These are phyloP conservation scores for Holcopasites calliopsidis DNA, from an alignment of 1,140 invertebrate species.

Conservation along the genomic window DNA sequence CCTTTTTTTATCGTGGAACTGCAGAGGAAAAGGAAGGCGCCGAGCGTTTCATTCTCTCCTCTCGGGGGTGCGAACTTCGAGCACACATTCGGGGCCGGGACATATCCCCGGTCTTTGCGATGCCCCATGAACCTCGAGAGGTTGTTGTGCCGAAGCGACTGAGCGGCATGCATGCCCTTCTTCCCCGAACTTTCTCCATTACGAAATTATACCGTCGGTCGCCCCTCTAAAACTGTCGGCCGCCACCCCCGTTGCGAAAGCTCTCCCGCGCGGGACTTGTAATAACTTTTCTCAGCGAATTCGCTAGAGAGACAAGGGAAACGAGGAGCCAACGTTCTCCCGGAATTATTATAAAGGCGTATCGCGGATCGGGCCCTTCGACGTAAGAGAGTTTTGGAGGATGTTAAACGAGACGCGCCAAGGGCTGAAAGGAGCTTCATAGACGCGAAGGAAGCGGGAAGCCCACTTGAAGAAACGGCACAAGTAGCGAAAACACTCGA, in stretches of 20 bases:
- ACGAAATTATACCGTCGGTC: no score
- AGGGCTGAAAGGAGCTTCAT: neutral
- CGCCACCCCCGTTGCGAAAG: no score
- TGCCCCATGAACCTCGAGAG: neutral
- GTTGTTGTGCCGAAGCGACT: neutral
- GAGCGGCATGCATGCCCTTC: no score
- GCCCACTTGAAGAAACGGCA: slow-evolving; percentile 38
- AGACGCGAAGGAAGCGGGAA: slow-evolving; percentile 18
- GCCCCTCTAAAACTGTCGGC: no score
- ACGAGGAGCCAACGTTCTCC: neutral
- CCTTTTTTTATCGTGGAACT: slow-evolving; percentile 7
- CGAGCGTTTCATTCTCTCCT: neutral
- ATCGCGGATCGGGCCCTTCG: slow-evolving; percentile 5
- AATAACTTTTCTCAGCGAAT: no score
- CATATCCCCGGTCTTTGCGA: neutral
- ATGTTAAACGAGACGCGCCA: neutral
- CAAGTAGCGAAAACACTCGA: slow-evolving; percentile 45
- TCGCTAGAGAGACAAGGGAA: no score
- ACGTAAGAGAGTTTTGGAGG: slow-evolving; percentile 5
- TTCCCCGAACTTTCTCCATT: no score
- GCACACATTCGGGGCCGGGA: neutral
- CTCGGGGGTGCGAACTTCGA: neutral
- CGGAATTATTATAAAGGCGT: neutral
- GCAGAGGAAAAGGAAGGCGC: neutral
- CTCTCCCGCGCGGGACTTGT: no score